Conservation (phyloP, 2,113 vertebrate genomes). For the Mixornis gularis region DNA sequence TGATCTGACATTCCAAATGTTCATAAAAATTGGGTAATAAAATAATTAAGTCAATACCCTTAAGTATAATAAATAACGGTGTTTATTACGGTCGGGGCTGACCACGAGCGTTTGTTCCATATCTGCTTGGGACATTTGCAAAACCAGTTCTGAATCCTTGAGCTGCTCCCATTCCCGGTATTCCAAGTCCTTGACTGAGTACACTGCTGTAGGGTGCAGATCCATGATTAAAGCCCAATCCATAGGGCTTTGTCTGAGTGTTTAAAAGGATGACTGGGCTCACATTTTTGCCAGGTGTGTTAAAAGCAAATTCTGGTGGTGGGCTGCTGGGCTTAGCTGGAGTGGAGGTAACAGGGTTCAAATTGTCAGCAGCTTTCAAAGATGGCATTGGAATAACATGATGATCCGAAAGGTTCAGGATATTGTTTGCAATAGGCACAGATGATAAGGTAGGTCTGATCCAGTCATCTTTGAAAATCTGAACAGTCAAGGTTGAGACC, state of each 20-base stretch:
- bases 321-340: constrained; percentile 87
- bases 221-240: constrained; percentile 78
- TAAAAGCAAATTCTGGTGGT: constrained; percentile 92
- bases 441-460: constrained; percentile 82
- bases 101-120: constrained; percentile 72
- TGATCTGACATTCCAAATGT: constrained; percentile 64
- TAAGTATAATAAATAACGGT: constrained; percentile 66
- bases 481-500: constrained; percentile 90
- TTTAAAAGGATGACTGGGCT: constrained; percentile 80
- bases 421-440: constrained; percentile 71
- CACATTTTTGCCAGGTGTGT: constrained; percentile 86
- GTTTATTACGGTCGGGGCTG: constrained; percentile 77
- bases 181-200: constrained; percentile 74
- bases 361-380: constrained; percentile 65
- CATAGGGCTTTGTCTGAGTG: constrained; percentile 79
- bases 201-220: constrained; percentile 69
- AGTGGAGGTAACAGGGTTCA: constrained; percentile 85
- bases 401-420: constrained; percentile 80
- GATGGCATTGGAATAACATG: constrained; percentile 70
- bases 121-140: constrained; percentile 73
- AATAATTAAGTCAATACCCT: constrained; percentile 62
- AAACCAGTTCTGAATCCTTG: constrained; percentile 85
- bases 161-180: constrained; percentile 64
- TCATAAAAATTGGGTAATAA: constrained; percentile 60
- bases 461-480: constrained; percentile 99